phyloP scores from a whole-genome alignment of 2,888 invertebrate species.

The Himalopsyche anomala region DNA sequence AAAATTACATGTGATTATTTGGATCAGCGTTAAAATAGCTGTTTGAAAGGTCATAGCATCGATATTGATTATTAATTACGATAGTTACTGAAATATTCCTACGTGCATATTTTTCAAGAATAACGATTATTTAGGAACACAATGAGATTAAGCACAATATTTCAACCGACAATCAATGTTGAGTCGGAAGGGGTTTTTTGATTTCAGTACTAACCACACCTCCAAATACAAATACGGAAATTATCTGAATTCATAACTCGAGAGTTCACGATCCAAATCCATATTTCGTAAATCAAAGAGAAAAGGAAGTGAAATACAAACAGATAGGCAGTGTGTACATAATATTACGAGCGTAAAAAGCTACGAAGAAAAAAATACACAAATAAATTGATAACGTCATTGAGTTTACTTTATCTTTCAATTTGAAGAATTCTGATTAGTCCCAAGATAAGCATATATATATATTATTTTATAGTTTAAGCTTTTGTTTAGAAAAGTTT shows the following conservation, averaged over 20 bases:
- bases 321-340: no score
- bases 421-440: not conserved
- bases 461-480: not conserved
- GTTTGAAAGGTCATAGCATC: no score
- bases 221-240: not conserved
- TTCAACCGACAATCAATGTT: no score
- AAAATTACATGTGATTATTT: no score
- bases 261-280: conserved; percentile 3
- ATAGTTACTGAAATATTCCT: no score
- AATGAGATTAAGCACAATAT: no score
- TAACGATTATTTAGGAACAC: no score
- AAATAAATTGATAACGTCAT: not conserved
- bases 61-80: no score
- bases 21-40: no score
- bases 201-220: not conserved
- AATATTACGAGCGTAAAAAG: not conserved
- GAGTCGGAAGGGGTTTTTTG: no score
- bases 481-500: not conserved
- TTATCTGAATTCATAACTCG: not conserved
- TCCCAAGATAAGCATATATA: not conserved
- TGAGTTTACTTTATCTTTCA: not conserved
- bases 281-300: not conserved
- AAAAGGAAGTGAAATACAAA: conserved; percentile 1
- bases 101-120: no score
- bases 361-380: conserved; percentile 5